Conservation (phyloP, 2,888 invertebrate species). For the Digitonthophagus gazella region DNA sequence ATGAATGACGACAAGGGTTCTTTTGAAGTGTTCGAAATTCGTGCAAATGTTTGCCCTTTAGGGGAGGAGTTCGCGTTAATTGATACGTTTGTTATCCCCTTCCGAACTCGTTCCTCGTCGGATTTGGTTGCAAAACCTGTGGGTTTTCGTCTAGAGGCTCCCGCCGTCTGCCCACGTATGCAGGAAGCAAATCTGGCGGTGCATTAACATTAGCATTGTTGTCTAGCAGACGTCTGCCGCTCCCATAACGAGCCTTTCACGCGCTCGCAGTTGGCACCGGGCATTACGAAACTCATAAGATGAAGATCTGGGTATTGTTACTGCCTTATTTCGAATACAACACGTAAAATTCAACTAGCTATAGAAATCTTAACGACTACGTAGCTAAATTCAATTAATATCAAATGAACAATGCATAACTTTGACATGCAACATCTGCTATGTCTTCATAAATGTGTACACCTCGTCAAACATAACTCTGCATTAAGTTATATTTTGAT, state of each 20-base stretch:
- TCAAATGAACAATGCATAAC: too few relatives aligned
- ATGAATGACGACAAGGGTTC: not conserved
- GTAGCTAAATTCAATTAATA: too few relatives aligned
- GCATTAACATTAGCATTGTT: not conserved
- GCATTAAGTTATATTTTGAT: too few relatives aligned
- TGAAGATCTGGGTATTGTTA: not conserved
- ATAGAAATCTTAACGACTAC: too few relatives aligned
- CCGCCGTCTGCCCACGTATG: not conserved
- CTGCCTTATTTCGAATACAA: not conserved
- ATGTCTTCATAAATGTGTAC: too few relatives aligned
- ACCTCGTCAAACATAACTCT: too few relatives aligned
- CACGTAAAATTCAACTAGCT: too few relatives aligned
- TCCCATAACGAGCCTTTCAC: not conserved
- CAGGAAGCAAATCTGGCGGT: not conserved
- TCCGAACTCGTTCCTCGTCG: too few relatives aligned
- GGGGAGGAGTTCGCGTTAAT: not conserved
- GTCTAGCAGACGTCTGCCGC: not conserved
- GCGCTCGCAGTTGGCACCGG: not conserved
- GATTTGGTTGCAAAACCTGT: not conserved
- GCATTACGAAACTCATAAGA: not conserved
- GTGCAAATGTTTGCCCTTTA: not conserved
- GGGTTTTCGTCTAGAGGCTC: not conserved
- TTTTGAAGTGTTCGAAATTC: not conserved
- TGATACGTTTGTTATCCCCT: not conserved
- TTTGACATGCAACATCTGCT: too few relatives aligned